Percentiles rank a stretch among this genome's conserved stretches.
These are phyloP conservation scores for Flexamia atlantica DNA, from an alignment of 2,888 invertebrate genomes.

Conservation along the genomic window DNA sequence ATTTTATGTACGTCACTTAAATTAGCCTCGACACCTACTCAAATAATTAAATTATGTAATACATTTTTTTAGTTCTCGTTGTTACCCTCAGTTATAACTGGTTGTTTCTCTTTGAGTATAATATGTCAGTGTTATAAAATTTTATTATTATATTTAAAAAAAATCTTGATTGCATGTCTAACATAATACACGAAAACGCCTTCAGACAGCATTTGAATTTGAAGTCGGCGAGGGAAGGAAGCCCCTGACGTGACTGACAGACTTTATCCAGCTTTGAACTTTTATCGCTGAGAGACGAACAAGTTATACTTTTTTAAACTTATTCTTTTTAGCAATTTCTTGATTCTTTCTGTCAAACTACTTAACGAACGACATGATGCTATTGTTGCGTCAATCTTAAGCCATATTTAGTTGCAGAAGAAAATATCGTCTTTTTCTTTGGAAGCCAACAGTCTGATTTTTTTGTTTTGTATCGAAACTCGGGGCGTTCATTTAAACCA, in stretches of 20 bases:
- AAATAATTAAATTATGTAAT: no score
- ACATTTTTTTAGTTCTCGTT: no score
- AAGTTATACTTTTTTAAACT: constrained; percentile 35
- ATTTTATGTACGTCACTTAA: no score
- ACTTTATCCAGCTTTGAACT: constrained; percentile 17
- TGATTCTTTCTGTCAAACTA: constrained; percentile 12
- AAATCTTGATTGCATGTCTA: no score
- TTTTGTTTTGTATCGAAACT: no score
- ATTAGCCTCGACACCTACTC: no score
- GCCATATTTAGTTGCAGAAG: not conserved
- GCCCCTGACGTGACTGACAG: constrained; percentile 21
- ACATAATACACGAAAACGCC: not conserved
- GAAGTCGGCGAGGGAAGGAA: not conserved
- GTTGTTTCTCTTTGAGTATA: no score
- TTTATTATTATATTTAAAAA: no score
- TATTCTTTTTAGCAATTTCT: constrained; percentile 28
- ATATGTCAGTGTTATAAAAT: no score
- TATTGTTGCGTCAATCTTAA: not conserved
- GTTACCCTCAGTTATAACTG: no score
- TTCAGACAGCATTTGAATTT: not conserved
- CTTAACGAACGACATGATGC: constrained; percentile 7
- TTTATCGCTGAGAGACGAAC: constrained; percentile 24
- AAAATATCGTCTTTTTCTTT: not conserved
- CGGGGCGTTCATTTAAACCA: no score
- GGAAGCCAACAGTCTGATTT: no score